Evolutionary conservation across 2,888 invertebrate species (phyloP), one percentile per base, ranked within the genome.

Genomic region (Antheraea yamamai): DNA sequence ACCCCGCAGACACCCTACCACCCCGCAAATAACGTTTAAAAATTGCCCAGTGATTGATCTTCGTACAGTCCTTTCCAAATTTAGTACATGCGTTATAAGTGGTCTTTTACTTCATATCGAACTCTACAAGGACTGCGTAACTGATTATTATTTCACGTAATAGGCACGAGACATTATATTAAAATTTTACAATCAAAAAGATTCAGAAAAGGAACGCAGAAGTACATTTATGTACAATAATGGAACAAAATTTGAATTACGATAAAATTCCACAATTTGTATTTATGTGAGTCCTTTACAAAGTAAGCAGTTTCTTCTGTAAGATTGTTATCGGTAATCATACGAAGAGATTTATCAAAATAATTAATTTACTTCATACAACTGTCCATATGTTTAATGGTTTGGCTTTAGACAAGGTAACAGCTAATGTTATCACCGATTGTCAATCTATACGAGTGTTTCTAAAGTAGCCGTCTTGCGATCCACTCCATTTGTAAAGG

Each of bases 331-430:
- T 80, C 80, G 81, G 84, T 83, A 81, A 77, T 80, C 88, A 86
- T 87, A 86, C 81, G 20, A 84, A 88, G 85, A 89, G 88, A 92
- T 88, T 91, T 92, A 94, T 93, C 92, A 90, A 83, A 92, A 89
- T 87, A 91, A 94, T 94, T 93, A 91, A 91, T 93, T 91, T 86
- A 87, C 86, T 88, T 87, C 87, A 82, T 84, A 84, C 80, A 87
- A 85, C 89, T 91, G 92, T 93, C 94, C 91, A 88, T 93, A 92
- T 94, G 91, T 93, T 91, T 92, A 92, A 93, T 92, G 91, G 92
- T 85, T 81, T 80, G 77, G 80, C 88, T 86, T 88, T 89, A 90
- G 91, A 89, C 90, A 85, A 84, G 82, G 86, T 88, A 88, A 88
- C 90, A 87, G 90, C 89, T 89, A 91, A 91, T 91, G 89, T 94